These are phyloP conservation scores for Aporrectodea caliginosa DNA, from an alignment of 1,140 invertebrate species.

Conservation along the genomic window DNA sequence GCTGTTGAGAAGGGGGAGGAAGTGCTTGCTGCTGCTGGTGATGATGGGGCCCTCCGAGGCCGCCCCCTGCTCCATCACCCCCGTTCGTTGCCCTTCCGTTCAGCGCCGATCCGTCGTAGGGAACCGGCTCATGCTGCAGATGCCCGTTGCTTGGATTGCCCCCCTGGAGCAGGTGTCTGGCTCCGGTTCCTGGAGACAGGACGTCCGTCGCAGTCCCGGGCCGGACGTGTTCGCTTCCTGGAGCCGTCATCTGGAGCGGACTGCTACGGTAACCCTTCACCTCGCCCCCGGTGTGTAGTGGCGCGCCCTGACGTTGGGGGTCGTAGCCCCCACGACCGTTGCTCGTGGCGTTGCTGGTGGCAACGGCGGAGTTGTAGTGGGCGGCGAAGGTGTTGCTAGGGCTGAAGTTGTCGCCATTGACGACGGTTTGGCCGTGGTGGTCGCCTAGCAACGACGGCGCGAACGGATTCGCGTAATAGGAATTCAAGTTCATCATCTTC, in stretches of 20 bases:
- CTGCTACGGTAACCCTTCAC: neutral
- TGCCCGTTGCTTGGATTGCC: neutral
- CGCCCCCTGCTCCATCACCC: neutral
- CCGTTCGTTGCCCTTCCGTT: neutral
- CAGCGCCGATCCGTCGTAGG: neutral
- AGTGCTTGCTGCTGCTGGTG: neutral
- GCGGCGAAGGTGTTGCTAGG: neutral
- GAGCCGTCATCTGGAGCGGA: neutral
- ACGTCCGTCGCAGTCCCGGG: too few species aligned
- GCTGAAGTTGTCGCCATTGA: neutral
- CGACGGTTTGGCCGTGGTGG: neutral
- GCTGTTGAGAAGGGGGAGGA: neutral
- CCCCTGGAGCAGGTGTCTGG: too few species aligned
- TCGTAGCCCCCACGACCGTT: neutral
- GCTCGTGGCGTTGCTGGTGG: neutral
- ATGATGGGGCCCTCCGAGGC: neutral
- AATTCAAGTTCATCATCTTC: neutral
- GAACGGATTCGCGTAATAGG: neutral
- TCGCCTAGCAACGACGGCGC: neutral
- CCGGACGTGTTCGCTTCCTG: slow-evolving; percentile 1
- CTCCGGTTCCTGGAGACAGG: too few species aligned
- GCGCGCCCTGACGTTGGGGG: neutral
- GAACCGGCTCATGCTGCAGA: neutral
- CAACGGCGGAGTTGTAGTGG: neutral
- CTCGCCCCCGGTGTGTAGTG: neutral